phyloP scores from a whole-genome alignment of 2,113 vertebrate genomes.

The Hemichromis elongatus region DNA sequence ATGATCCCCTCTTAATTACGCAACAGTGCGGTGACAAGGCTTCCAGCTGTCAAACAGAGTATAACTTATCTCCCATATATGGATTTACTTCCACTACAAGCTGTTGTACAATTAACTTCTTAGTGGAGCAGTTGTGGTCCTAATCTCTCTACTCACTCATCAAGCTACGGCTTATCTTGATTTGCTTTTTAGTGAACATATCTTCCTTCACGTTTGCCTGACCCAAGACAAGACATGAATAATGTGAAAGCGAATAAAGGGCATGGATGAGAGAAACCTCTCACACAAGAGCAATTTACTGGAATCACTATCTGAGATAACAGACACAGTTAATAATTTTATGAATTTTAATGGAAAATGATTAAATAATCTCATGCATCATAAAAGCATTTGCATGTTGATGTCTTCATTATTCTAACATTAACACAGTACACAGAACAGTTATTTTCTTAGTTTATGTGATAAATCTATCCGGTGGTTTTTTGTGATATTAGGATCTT shows the following conservation, averaged over 20 bases:
- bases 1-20: background rate
- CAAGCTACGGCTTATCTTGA: background rate
- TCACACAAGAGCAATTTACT: background rate
- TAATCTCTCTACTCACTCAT: conserved; percentile 36
- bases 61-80: conserved; percentile 1
- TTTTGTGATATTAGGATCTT: background rate
- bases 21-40: background rate
- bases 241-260: conserved; percentile 1
- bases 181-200: background rate
- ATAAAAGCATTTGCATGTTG: background rate
- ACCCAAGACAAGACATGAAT: background rate
- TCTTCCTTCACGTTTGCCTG: background rate
- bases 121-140: background rate
- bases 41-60: conserved; percentile 11
- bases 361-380: background rate
- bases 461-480: background rate
- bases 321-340: background rate
- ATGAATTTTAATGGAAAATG: background rate
- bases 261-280: background rate
- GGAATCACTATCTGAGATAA: background rate
- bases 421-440: background rate
- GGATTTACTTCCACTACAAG: background rate
- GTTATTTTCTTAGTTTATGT: background rate
- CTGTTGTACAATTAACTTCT: background rate
- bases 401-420: background rate